Evolutionary conservation across 2,888 invertebrate species (phyloP).

Genomic region (Drosophila borborema): DNA sequence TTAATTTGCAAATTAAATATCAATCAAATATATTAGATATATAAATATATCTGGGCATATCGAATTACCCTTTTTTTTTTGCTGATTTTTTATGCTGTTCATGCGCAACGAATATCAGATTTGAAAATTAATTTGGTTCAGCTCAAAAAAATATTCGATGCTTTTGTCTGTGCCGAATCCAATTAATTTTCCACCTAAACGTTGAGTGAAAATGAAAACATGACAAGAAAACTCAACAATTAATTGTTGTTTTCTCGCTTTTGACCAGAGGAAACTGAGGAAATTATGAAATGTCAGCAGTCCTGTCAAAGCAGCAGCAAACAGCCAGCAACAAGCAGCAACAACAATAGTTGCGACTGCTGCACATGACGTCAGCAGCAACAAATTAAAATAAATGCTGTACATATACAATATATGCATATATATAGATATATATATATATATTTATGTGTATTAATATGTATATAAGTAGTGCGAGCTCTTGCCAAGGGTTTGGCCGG

Average conservation of each 20-base stretch:
- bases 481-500: conserved; percentile 44
- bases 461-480: conserved; percentile 20
- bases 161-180: conserved; percentile 40
- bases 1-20: neutral
- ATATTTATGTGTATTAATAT: neutral
- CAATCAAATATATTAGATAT: neutral
- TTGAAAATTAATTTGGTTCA: conserved; percentile 23
- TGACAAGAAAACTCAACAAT: conserved; percentile 44
- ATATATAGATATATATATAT: neutral
- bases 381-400: conserved; percentile 53
- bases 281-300: conserved; percentile 59
- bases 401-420: neutral
- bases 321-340: conserved; percentile 5
- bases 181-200: conserved; percentile 65
- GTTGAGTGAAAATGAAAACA: conserved; percentile 49
- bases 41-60: neutral
- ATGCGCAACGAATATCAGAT: neutral
- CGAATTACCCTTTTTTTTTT: neutral
- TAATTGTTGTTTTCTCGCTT: conserved; percentile 4
- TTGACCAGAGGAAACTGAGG: conserved; percentile 21
- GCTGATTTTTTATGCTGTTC: neutral
- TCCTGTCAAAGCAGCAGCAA: conserved; percentile 37
- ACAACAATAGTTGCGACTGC: conserved; percentile 37
- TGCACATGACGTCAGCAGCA: conserved; percentile 60
- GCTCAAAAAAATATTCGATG: neutral